phyloP scores from a whole-genome alignment of 1,140 invertebrate species.

The Drosophila nigrodunni region DNA sequence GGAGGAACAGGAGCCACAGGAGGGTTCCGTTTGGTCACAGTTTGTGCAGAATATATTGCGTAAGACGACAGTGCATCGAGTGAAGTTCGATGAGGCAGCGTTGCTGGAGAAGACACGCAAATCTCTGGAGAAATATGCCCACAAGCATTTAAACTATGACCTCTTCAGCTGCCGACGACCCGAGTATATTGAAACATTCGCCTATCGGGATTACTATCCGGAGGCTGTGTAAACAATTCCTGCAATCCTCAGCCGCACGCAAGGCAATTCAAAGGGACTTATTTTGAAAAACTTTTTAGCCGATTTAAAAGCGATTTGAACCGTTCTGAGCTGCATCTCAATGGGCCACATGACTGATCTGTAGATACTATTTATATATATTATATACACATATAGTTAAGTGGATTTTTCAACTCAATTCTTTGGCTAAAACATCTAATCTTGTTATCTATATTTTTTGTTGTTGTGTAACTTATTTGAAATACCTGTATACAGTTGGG shows the following conservation, averaged over 20 bases:
- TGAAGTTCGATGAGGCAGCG: constrained; percentile 68
- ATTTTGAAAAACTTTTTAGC: too few species aligned
- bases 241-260: background rate
- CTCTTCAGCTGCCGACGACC: constrained; percentile 72
- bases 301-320: too few species aligned
- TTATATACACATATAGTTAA: constrained; percentile 21
- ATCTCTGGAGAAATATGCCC: constrained; percentile 62
- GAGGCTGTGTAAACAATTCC: constrained; percentile 43
- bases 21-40: constrained; percentile 74
- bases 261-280: background rate
- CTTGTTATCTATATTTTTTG: constrained; percentile 1
- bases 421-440: background rate
- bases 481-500: too few species aligned
- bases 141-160: constrained; percentile 59
- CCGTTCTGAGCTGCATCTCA: constrained; percentile 9
- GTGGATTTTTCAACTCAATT: constrained; percentile 13
- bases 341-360: constrained; percentile 60
- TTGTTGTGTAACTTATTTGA: constrained; percentile 26
- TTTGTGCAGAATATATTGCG: constrained; percentile 77
- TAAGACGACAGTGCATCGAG: constrained; percentile 65
- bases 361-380: constrained; percentile 61
- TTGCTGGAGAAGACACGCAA: constrained; percentile 74
- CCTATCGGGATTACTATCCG: constrained; percentile 77
- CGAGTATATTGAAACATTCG: constrained; percentile 72
- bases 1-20: background rate